Base-by-base conservation (phyloP, 2,113 vertebrate species). In the Eurystomus gularis region DNA sequence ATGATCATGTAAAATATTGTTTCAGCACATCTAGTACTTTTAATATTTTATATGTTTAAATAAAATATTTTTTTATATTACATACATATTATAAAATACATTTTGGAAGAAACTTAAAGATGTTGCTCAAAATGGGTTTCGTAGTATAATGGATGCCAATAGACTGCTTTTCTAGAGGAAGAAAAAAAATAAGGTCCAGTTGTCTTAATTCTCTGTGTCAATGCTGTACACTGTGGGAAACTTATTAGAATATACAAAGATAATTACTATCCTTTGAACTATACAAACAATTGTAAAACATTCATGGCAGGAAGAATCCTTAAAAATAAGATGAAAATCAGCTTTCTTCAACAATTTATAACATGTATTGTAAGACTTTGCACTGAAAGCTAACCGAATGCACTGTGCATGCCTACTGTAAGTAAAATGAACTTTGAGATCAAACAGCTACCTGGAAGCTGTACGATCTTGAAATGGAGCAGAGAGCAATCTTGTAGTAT, bases 251-350 rank as follows among this genome's bases (percentile, higher is more conserved):
- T 82, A 88, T 46, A 90, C 33, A 70, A 54, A 76, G 35, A 13
- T 44, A 96, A 94, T 88, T 91, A 90, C 95, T 94, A 94, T 78
- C 16, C n/a, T 65, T 96, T 73, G 78, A 51, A 24, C 33, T 66
- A 16, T 84, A 49, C 17, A 95, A 86, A 85, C 51, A 42, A 68
- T 91, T 76, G 7, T 86, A 55, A 29, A 64, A 87, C 35, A 65
- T 25, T n/a, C 28, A 62, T 55, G 29, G 18, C 23, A 61, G 62
- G 14, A 94, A 80, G 3, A 42, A 73, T 95, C 11, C 31, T 82
- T 94, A 62, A 77, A 89, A 91, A 28, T 37, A 82, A 48, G n/a
- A 51, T 49, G 19, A 84, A 72, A 82, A 92, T 33, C 37, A 57
- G 2, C 68, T 68, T 95, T 93, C 35, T 62, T 51, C 23, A 58